These are phyloP conservation scores for Crotalus horridus DNA, from an alignment of 2,113 vertebrate species.

Conservation along the genomic window DNA sequence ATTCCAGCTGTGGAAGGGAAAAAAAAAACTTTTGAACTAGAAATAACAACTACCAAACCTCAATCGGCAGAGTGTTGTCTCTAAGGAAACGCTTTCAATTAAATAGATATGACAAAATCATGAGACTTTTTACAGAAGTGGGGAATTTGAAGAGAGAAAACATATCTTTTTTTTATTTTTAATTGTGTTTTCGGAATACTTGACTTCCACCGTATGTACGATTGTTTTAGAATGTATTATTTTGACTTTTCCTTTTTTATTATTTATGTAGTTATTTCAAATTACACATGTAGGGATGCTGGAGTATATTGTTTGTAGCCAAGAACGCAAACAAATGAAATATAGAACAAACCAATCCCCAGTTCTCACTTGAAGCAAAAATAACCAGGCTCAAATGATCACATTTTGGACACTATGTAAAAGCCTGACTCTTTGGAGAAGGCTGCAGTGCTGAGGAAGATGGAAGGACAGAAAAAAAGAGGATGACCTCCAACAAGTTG, in stretches of 20 bases:
- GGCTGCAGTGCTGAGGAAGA: neutral
- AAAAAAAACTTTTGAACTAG: neutral
- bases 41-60: neutral
- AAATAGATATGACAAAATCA: conserved; percentile 9
- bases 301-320: neutral
- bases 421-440: neutral
- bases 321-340: neutral
- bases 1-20: conserved; percentile 5
- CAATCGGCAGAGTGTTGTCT: neutral
- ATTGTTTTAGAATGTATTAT: neutral
- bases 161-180: neutral
- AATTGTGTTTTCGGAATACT: neutral
- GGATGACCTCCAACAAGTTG: neutral
- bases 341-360: neutral
- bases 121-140: neutral
- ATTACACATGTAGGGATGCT: neutral
- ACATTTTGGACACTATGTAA: neutral
- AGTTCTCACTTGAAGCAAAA: neutral
- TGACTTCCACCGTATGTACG: neutral
- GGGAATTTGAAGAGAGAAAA: neutral
- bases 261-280: neutral
- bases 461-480: neutral
- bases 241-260: neutral
- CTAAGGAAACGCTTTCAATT: neutral
- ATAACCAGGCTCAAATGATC: neutral